Conservation (phyloP, 2,797 vertebrate species). For the Tapirus indicus region DNA sequence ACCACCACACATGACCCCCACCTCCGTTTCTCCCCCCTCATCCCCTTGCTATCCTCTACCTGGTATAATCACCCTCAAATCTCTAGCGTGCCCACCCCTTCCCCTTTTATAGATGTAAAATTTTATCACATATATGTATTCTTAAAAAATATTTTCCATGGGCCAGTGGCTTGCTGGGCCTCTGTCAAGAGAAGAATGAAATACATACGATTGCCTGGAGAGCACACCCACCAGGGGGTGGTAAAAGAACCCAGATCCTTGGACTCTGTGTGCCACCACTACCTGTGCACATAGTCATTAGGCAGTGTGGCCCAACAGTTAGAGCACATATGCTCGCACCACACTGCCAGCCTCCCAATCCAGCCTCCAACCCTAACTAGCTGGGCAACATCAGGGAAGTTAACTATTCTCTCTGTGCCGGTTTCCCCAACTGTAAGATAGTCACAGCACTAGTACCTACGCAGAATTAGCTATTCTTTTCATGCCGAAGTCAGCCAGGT, state of each 20-base stretch:
- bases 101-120: neutral
- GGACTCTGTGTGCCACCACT: accelerated
- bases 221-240: accelerated
- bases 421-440: accelerated
- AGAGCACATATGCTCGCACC: accelerated
- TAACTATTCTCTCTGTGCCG: neutral
- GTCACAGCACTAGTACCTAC: too few species aligned
- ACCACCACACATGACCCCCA: accelerated
- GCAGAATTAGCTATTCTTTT: neutral
- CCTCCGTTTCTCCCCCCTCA: accelerated
- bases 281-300: accelerated
- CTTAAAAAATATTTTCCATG: neutral
- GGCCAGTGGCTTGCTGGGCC: neutral
- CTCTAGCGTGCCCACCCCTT: neutral
- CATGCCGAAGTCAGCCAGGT: neutral
- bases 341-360: neutral
- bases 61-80: too few species aligned
- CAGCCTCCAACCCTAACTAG: neutral
- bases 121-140: accelerated
- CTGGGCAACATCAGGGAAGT: accelerated
- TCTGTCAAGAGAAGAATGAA: neutral
- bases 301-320: accelerated
- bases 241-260: neutral
- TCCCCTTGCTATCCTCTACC: too few species aligned
- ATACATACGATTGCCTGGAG: neutral